These are phyloP conservation scores for Lottia scabra DNA, from an alignment of 2,888 invertebrate genomes.

Conservation along the genomic window DNA sequence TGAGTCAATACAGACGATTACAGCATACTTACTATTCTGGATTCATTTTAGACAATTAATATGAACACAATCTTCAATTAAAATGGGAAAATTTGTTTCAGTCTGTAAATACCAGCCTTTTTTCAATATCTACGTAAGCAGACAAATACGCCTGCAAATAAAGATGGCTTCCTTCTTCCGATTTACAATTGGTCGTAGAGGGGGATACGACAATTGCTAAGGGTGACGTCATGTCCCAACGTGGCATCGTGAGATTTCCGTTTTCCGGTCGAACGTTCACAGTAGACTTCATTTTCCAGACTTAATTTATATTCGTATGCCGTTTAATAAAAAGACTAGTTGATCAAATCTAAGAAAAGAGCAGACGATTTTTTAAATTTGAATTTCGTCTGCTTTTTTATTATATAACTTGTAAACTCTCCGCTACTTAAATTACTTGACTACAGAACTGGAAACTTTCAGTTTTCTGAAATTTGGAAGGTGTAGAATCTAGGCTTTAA, in stretches of 20 bases:
- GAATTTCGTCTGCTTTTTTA: too few relatives aligned
- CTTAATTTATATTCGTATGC: too few relatives aligned
- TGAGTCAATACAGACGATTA: too few relatives aligned
- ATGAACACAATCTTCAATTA: constrained; percentile 14
- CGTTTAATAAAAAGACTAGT: too few relatives aligned
- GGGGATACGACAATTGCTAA: constrained; percentile 45
- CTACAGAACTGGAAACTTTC: too few relatives aligned
- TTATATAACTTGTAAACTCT: too few relatives aligned
- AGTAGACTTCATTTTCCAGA: background rate
- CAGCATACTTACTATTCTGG: constrained; percentile 54
- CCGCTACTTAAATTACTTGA: too few relatives aligned
- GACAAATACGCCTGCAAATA: constrained; percentile 30
- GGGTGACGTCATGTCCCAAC: constrained; percentile 57
- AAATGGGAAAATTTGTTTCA: constrained; percentile 14
- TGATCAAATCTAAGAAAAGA: too few relatives aligned
- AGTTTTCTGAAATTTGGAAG: too few relatives aligned
- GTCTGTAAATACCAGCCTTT: constrained; percentile 17
- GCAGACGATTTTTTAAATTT: too few relatives aligned
- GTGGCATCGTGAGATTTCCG: constrained; percentile 57
- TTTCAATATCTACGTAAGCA: constrained; percentile 23
- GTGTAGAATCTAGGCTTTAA: too few relatives aligned
- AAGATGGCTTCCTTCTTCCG: constrained; percentile 63
- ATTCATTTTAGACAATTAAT: constrained; percentile 50
- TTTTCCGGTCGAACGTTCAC: constrained; percentile 21
- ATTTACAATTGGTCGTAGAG: constrained; percentile 48